Evolutionary conservation across 1,140 invertebrate genomes (phyloP).

Genomic region (Pantala flavescens): DNA sequence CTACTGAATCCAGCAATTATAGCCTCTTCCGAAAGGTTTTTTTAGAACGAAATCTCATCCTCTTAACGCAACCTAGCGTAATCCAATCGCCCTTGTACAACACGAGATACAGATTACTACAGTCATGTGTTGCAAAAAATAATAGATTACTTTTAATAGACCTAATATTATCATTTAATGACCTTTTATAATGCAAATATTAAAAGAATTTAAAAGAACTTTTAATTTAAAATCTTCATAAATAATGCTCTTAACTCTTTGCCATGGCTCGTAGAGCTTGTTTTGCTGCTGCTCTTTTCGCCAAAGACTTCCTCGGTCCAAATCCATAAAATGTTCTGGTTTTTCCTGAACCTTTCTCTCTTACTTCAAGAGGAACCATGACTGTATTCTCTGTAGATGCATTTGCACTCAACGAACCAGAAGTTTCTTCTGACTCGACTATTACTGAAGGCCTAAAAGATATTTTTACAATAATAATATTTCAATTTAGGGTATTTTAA

Average conservation of each 20-base stretch:
- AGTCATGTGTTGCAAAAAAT: too few species aligned
- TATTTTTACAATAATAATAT: not conserved
- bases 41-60: too few species aligned
- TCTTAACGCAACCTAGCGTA: too few species aligned
- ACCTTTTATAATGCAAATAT: too few species aligned
- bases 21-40: too few species aligned
- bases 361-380: conserved; percentile 52
- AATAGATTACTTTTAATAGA: too few species aligned
- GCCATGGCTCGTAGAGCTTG: conserved; percentile 43
- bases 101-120: too few species aligned
- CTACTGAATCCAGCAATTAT: too few species aligned
- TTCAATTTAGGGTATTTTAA: not conserved
- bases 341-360: conserved; percentile 36
- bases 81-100: too few species aligned
- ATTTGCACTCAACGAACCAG: conserved; percentile 14
- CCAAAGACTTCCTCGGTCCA: conserved; percentile 52
- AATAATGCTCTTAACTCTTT: not conserved
- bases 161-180: too few species aligned
- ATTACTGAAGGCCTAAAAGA: not conserved
- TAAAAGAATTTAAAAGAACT: too few species aligned
- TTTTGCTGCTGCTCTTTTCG: conserved; percentile 65
- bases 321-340: conserved; percentile 51
- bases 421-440: not conserved
- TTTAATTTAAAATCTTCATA: too few species aligned
- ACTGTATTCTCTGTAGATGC: conserved; percentile 32